These are phyloP conservation scores for Elgaria multicarinata DNA, from an alignment of 2,113 vertebrate genomes.

Conservation along the genomic window DNA sequence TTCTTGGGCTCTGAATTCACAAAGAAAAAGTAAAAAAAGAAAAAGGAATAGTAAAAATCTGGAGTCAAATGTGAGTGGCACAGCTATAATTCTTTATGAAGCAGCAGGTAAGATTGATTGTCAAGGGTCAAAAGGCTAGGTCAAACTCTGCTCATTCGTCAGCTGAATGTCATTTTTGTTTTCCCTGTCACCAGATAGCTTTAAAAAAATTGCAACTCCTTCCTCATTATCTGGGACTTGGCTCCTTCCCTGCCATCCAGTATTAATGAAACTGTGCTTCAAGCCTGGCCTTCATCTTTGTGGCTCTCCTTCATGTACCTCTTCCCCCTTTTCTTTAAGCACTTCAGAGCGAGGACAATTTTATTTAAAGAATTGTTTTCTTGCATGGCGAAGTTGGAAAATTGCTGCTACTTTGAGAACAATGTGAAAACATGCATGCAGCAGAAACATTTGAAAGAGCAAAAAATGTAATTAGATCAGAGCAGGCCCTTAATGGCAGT, in stretches of 20 bases:
- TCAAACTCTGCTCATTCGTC: conserved; percentile 90
- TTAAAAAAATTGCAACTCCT: conserved; percentile 84
- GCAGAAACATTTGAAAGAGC: conserved; percentile 68
- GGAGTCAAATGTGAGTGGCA: conserved; percentile 87
- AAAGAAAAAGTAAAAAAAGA: conserved; percentile 56
- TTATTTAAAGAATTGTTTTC: conserved; percentile 70
- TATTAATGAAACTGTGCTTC: conserved; percentile 85
- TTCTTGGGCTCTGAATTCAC: conserved; percentile 69
- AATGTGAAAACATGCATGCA: conserved; percentile 66
- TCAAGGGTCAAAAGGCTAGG: conserved; percentile 96
- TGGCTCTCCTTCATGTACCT: conserved; percentile 74
- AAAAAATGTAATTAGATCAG: conserved; percentile 72
- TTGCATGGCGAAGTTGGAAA: conserved; percentile 59
- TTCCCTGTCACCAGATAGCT: conserved; percentile 87
- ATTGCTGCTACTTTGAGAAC: conserved; percentile 52
- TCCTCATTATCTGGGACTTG: conserved; percentile 86
- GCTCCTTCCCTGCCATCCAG: conserved; percentile 84
- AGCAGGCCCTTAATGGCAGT: conserved; percentile 28
- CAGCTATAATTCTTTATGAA: conserved; percentile 87
- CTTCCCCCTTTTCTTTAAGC: conserved; percentile 63
- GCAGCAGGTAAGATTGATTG: conserved; percentile 92
- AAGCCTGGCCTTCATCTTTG: conserved; percentile 84
- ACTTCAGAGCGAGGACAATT: conserved; percentile 64
- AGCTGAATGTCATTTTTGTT: conserved; percentile 97
- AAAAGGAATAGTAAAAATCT: conserved; percentile 82